A percentile compares a stretch with the other conserved stretches of the same genome.
Evolutionary conservation across 1,140 invertebrate genomes (phyloP).

Genomic region (Drosophila ananassae): DNA sequence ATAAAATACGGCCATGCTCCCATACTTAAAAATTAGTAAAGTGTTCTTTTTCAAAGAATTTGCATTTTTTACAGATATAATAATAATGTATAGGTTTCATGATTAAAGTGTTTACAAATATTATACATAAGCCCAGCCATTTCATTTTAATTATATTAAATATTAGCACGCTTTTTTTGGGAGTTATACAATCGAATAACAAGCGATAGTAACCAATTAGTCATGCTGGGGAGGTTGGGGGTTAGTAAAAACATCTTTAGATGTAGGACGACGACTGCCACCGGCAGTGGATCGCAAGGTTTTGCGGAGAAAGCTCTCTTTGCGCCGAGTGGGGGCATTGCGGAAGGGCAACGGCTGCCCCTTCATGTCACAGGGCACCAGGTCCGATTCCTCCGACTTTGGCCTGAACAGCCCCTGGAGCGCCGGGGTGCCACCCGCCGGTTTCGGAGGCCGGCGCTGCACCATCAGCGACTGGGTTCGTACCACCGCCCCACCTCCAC

Average conservation of each 20-base stretch:
- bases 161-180: slow-evolving; percentile 22
- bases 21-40: slow-evolving; percentile 11
- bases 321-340: slow-evolving; percentile 54
- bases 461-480: slow-evolving; percentile 68
- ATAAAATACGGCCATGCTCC: slow-evolving; percentile 10
- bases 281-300: slow-evolving; percentile 74
- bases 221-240: slow-evolving; percentile 28
- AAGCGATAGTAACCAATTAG: slow-evolving; percentile 32
- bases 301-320: slow-evolving; percentile 83
- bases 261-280: slow-evolving; percentile 38
- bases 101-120: slow-evolving; percentile 6
- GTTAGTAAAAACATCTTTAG: slow-evolving; percentile 73
- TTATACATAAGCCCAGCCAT: slow-evolving; percentile 1
- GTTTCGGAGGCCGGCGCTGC: slow-evolving; percentile 59
- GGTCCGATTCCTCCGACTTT: slow-evolving; percentile 29
- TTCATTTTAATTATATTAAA: slow-evolving; percentile 11
- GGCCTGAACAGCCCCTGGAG: slow-evolving; percentile 39
- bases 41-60: not conserved
- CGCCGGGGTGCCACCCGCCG: slow-evolving; percentile 6
- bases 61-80: not conserved
- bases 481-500: slow-evolving; percentile 46
- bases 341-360: slow-evolving; percentile 21
- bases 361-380: slow-evolving; percentile 30
- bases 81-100: not conserved
- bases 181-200: slow-evolving; percentile 9